Conservation (phyloP, 2,113 vertebrate species). For the Mormoops blainvillei region DNA sequence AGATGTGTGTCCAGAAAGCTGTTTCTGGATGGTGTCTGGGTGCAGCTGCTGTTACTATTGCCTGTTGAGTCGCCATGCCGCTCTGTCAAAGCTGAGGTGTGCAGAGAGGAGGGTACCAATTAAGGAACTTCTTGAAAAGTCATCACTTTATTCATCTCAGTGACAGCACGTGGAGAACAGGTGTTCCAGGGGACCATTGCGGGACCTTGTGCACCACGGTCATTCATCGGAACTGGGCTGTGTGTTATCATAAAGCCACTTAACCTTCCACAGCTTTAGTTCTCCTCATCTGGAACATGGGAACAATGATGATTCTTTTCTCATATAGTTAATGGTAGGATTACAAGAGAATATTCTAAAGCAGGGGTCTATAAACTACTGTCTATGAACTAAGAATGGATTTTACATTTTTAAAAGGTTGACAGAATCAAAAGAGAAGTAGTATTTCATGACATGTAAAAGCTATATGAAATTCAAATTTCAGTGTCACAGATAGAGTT, state of each 20-base stretch:
- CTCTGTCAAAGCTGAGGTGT: background rate
- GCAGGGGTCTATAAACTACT: background rate
- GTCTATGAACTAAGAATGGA: background rate
- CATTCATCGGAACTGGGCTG: background rate
- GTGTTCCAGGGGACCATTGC: background rate
- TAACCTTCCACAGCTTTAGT: background rate
- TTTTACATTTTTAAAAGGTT: background rate
- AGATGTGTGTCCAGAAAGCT: background rate
- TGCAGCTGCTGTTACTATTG: background rate
- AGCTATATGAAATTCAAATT: background rate
- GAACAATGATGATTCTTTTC: background rate
- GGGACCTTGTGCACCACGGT: accelerated
- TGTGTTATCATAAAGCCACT: background rate
- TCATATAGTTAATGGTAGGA: background rate
- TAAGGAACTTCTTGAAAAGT: background rate
- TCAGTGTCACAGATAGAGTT: background rate
- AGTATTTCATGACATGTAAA: background rate
- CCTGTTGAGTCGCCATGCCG: background rate
- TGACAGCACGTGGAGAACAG: background rate
- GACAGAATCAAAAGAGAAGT: background rate
- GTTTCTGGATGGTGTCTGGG: background rate
- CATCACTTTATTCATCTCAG: background rate
- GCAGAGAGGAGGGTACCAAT: background rate
- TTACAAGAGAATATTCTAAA: background rate
- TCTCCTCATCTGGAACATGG: background rate